A percentile compares a stretch with the other conserved stretches of the same genome.
phyloP scores from a whole-genome alignment of 2,797 vertebrate genomes.

The Crocidura indochinensis region DNA sequence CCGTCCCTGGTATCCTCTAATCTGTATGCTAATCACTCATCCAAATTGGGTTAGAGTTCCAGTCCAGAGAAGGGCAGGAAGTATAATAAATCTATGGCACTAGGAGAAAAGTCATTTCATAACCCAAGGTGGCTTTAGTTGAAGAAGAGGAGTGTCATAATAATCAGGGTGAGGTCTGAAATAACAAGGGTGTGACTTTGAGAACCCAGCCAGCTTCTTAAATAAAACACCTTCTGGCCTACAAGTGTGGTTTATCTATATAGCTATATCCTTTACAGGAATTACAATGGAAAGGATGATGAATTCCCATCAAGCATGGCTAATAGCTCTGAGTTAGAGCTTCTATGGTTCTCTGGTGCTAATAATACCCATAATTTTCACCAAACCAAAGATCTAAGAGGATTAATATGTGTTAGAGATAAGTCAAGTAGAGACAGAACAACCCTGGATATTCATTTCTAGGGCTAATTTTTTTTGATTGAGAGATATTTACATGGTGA shows the following conservation, averaged over 20 bases:
- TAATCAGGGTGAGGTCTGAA: slow-evolving; percentile 12
- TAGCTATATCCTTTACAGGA: background rate
- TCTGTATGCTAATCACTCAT: background rate
- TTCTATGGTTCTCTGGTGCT: background rate
- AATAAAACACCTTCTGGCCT: background rate
- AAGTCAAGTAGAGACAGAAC: background rate
- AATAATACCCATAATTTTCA: slow-evolving; percentile 16
- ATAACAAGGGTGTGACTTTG: slow-evolving; percentile 25
- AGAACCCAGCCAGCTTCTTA: slow-evolving; percentile 3
- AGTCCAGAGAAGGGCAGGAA: background rate
- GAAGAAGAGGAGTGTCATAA: background rate
- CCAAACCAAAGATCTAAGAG: slow-evolving; percentile 20
- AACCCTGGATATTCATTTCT: background rate
- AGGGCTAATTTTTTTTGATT: background rate
- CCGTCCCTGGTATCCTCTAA: background rate
- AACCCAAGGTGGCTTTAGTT: background rate
- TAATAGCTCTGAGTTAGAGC: slow-evolving; percentile 29
- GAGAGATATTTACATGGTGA: background rate
- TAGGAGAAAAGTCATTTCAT: background rate
- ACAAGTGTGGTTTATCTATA: background rate
- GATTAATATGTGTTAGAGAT: background rate
- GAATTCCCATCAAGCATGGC: slow-evolving; percentile 1
- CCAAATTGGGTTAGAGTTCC: background rate
- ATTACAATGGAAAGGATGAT: background rate
- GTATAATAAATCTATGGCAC: background rate